phyloP scores from a whole-genome alignment of 2,113 vertebrate genomes.

The Bambusicola thoracicus region DNA sequence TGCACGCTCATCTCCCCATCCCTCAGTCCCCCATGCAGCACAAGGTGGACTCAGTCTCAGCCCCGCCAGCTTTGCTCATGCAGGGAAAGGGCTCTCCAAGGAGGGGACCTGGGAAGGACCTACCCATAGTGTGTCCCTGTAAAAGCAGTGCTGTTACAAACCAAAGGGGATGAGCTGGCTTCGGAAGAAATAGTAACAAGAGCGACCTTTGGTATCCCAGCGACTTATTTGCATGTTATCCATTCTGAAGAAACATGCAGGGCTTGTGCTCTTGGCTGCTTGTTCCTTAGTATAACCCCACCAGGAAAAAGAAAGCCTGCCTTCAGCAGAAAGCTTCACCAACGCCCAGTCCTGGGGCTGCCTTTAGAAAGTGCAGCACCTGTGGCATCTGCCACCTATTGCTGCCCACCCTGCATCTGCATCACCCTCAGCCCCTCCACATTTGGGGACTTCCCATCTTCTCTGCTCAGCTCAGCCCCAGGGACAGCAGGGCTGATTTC shows the following conservation, averaged over 20 bases:
- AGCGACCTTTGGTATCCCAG: not conserved
- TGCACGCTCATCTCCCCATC: not conserved
- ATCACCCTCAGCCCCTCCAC: not conserved
- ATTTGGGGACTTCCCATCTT: rapidly evolving
- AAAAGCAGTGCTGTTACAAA: not conserved
- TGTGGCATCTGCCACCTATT: not conserved
- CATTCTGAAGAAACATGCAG: rapidly evolving
- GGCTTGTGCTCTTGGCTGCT: not conserved
- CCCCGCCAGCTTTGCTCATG: rapidly evolving
- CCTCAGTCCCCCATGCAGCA: not conserved
- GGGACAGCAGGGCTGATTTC: not conserved
- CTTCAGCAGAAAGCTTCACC: not conserved
- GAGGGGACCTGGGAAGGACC: not conserved
- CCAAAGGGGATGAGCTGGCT: not conserved
- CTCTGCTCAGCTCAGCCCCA: not conserved
- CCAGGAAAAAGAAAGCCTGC: not conserved
- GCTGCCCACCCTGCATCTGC: not conserved
- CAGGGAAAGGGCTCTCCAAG: not conserved
- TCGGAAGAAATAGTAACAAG: not conserved
- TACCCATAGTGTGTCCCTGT: not conserved
- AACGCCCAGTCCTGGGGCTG: not conserved
- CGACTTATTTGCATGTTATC: not conserved
- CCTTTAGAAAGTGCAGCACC: constrained; percentile 4
- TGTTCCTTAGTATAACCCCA: not conserved
- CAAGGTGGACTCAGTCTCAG: not conserved